Base-by-base conservation (phyloP, 2,888 invertebrate species). In the Epirrhoe alternata region DNA sequence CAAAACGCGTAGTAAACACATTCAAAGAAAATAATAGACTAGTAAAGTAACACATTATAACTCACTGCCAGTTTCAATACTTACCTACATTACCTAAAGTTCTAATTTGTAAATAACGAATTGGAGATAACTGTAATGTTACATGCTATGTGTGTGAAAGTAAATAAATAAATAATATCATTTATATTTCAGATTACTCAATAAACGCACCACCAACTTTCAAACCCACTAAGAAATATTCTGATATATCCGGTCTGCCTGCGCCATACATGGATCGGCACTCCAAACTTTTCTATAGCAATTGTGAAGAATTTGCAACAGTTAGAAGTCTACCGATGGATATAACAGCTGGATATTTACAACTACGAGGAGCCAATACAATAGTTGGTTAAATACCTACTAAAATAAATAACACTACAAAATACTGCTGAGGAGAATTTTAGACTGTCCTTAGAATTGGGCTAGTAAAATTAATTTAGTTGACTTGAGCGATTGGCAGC, bases 121-220 rank as follows among this genome's bases (percentile, higher is more conserved):
- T n/a, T n/a, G n/a, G n/a, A n/a, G n/a, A n/a, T n/a, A n/a, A n/a
- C n/a, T n/a, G n/a, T n/a, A n/a, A n/a, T n/a, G n/a, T n/a, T n/a
- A n/a, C n/a, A n/a, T n/a, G n/a, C n/a, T n/a, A n/a, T n/a, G n/a
- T n/a, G n/a, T n/a, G n/a, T n/a, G n/a, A 6, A 38, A 38, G 2
- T 7, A 10, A 38, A 10, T 7, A 1, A 38, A 38, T 1, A 38
- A 8, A 38, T 8, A 6, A 38, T 10, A 5, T 10, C 12, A n/a
- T 42, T 70, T 52, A 68, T 70, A 5, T 83, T 79, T 69, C 90
- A 97, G 97, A 98, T 92, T 96, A 96, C 78, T 96, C 96, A 30
- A 96, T 98, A 71, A 98, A 98, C 88, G 97, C 98, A 31, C 98
- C 98, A 10, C 98, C 98, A 47, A 97, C 98, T 45, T 97, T 98